Percentiles rank a stretch among this genome's conserved stretches.
Evolutionary conservation across 2,113 vertebrate genomes (phyloP).

Genomic region (Benitochromis conjunctus): DNA sequence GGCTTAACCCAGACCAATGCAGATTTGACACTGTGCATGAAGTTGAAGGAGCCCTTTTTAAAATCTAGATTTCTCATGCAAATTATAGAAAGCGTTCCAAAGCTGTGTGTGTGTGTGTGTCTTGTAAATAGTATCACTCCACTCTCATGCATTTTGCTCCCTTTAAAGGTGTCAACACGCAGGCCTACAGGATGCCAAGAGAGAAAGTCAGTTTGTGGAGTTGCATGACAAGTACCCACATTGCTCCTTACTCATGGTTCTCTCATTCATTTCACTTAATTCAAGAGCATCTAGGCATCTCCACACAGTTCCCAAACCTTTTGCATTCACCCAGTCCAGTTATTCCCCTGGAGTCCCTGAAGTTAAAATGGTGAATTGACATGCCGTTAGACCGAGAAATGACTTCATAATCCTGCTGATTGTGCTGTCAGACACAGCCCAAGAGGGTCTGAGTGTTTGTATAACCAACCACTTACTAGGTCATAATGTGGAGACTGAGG

Average conservation of each 20-base stretch:
- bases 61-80: background rate
- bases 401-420: conserved; percentile 31
- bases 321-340: background rate
- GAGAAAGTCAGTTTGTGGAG: conserved; percentile 21
- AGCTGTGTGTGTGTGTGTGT: background rate
- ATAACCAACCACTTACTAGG: conserved; percentile 66
- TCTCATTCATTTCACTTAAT: background rate
- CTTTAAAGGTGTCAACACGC: background rate
- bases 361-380: background rate
- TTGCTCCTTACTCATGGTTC: background rate
- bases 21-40: conserved; percentile 22
- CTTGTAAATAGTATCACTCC: background rate
- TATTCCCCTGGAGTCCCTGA: background rate
- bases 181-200: conserved; percentile 2
- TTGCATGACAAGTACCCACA: conserved; percentile 26
- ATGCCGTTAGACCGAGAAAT: background rate
- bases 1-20: background rate
- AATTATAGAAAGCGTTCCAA: background rate
- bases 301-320: background rate
- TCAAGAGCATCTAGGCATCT: background rate
- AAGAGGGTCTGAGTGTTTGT: conserved; percentile 50
- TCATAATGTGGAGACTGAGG: conserved; percentile 67
- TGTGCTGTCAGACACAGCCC: conserved; percentile 32
- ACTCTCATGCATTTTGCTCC: background rate
- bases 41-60: conserved; percentile 39